Conservation (phyloP, 2,113 vertebrate genomes). For the Triplophysa tibetana region DNA sequence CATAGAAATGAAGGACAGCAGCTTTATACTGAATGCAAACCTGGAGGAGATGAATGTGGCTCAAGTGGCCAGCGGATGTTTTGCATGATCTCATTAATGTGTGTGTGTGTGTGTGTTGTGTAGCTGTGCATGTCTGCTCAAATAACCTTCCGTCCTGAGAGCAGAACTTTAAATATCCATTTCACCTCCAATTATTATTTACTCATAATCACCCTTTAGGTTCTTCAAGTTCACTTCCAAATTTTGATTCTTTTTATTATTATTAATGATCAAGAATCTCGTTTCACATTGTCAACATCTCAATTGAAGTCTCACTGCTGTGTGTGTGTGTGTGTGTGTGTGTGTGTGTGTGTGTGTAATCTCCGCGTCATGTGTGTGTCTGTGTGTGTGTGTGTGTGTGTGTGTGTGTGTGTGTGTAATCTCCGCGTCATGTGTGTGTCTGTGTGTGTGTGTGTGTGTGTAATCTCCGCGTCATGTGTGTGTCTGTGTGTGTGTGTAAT, state of each 20-base stretch:
- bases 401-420: too few relatives aligned
- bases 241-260: not conserved
- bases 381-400: too few relatives aligned
- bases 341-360: too few relatives aligned
- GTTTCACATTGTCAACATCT: too few relatives aligned
- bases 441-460: too few relatives aligned
- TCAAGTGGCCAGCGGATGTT: not conserved
- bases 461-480: too few relatives aligned
- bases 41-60: not conserved
- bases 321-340: too few relatives aligned
- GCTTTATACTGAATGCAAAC: slow-evolving; percentile 77
- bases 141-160: slow-evolving; percentile 47
- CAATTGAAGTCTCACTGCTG: too few relatives aligned
- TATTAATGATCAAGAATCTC: not conserved
- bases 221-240: not conserved
- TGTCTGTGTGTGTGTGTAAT: too few relatives aligned
- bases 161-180: not conserved
- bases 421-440: too few relatives aligned
- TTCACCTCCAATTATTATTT: not conserved
- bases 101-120: not conserved
- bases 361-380: too few relatives aligned
- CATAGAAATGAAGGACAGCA: slow-evolving; percentile 70
- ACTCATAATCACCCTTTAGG: not conserved
- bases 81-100: not conserved
- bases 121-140: slow-evolving; percentile 9